Conservation (phyloP, 2,113 vertebrate species). For the Dromiciops gliroides region DNA sequence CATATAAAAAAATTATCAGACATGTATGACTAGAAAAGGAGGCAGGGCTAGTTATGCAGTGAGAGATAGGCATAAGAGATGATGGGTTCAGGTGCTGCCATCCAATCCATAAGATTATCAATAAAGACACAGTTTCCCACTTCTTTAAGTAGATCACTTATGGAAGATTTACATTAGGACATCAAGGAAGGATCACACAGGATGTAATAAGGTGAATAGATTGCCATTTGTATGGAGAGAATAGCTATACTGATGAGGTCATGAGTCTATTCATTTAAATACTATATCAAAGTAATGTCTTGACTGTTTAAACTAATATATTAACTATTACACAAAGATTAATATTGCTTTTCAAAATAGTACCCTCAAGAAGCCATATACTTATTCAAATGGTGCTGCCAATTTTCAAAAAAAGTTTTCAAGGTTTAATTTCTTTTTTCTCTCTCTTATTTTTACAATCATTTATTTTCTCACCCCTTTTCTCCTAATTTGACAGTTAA, state of each 20-base stretch:
- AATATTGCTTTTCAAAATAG: not conserved
- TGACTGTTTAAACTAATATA: not conserved
- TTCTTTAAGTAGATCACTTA: not conserved
- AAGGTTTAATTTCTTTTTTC: not conserved
- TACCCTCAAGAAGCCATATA: not conserved
- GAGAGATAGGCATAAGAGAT: not conserved
- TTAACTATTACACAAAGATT: not conserved
- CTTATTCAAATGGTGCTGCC: not conserved
- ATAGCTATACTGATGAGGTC: not conserved
- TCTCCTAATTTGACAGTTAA: not conserved
- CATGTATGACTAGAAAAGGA: not conserved
- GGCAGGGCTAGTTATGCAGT: not conserved
- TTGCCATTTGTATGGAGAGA: not conserved
- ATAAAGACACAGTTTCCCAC: not conserved
- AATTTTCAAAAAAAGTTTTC: not conserved
- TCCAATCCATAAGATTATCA: not conserved
- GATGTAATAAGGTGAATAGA: not conserved
- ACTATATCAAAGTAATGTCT: not conserved
- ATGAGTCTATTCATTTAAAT: not conserved
- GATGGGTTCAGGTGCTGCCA: not conserved
- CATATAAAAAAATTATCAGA: not conserved
- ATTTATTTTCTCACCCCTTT: not conserved
- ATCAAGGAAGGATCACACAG: not conserved
- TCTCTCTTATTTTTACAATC: not conserved
- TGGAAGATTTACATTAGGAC: not conserved